phyloP scores from a whole-genome alignment of 2,797 vertebrate genomes.

The Myotis myotis region DNA sequence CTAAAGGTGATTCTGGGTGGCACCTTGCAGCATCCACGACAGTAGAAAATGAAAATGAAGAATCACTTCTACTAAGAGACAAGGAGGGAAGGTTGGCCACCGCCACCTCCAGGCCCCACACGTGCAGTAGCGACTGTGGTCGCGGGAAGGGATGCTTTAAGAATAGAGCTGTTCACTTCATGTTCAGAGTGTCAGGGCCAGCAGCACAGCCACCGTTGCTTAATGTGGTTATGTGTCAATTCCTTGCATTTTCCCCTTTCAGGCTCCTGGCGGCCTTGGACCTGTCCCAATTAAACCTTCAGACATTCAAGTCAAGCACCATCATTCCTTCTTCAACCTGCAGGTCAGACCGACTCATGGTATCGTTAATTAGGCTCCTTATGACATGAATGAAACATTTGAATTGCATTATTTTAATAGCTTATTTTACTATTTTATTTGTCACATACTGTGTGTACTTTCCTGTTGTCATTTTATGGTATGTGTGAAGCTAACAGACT shows the following conservation, averaged over 20 bases:
- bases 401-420: not conserved
- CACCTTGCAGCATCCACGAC: not conserved
- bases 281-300: constrained; percentile 78
- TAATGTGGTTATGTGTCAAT: not conserved
- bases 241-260: constrained; percentile 44
- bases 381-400: not conserved
- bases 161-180: not conserved
- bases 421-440: not conserved
- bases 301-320: constrained; percentile 76
- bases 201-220: not conserved
- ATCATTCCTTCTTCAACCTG: constrained; percentile 78
- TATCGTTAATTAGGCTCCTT: not conserved
- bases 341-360: constrained; percentile 80
- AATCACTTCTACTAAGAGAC: not conserved
- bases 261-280: constrained; percentile 84
- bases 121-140: not conserved
- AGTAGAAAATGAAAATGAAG: not conserved
- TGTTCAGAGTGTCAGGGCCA: not conserved
- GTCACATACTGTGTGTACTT: not conserved
- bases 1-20: not conserved
- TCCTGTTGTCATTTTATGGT: not conserved
- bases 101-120: not conserved
- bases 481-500: not conserved
- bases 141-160: not conserved
- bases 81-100: not conserved